phyloP scores from a whole-genome alignment of 2,113 vertebrate genomes.

The Steatornis caripensis region DNA sequence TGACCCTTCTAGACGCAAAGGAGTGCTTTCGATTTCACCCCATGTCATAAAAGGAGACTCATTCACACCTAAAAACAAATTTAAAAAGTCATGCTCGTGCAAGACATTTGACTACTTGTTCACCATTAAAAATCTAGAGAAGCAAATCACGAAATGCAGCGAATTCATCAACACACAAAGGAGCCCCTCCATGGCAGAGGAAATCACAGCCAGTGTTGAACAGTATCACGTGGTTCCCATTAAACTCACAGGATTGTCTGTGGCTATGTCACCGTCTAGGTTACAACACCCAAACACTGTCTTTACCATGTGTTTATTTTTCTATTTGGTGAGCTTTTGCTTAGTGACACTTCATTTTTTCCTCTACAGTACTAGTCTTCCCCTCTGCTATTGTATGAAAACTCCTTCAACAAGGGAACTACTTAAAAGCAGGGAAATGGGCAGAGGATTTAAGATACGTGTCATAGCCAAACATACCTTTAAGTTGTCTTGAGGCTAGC shows the following conservation, averaged over 20 bases:
- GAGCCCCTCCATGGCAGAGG: background rate
- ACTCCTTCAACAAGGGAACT: background rate
- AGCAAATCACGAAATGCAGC: background rate
- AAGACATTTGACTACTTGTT: background rate
- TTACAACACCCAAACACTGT: background rate
- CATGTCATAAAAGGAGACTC: constrained; percentile 98
- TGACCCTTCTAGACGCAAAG: constrained; percentile 88
- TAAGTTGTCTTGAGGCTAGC: background rate
- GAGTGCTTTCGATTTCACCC: constrained; percentile 97
- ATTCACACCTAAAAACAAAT: constrained; percentile 75
- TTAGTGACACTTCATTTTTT: background rate
- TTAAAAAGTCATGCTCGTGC: background rate
- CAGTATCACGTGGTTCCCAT: background rate
- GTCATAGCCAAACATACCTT: background rate
- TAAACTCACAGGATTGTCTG: background rate
- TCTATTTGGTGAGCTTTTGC: background rate
- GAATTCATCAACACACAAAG: background rate
- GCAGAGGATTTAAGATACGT: background rate
- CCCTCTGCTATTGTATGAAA: background rate
- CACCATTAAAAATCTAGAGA: background rate
- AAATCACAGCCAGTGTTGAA: background rate
- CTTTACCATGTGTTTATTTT: background rate
- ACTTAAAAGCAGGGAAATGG: background rate
- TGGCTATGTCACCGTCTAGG: background rate
- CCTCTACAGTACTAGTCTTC: background rate